These are phyloP conservation scores for Mus minutoides DNA, from an alignment of 2,797 vertebrate species.

Conservation along the genomic window DNA sequence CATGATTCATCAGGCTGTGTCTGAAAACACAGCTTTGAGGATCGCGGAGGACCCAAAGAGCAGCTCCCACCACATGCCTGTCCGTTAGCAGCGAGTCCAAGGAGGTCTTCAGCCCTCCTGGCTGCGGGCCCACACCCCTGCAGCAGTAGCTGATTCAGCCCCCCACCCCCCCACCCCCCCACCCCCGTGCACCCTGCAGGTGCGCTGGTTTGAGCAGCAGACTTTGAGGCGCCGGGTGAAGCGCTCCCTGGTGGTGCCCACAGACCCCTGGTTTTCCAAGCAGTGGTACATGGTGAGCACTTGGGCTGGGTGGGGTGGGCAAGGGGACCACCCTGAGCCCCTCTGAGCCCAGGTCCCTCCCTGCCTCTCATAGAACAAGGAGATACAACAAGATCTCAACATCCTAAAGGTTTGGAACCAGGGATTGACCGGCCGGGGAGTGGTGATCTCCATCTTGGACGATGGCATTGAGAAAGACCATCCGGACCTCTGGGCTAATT, in stretches of 20 bases:
- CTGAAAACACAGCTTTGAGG: not conserved
- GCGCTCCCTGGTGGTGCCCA: slow-evolving; percentile 76
- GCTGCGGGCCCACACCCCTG: not conserved
- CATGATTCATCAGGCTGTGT: not conserved
- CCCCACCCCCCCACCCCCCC: too few relatives aligned
- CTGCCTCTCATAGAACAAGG: slow-evolving; percentile 81
- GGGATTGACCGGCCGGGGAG: slow-evolving; percentile 91
- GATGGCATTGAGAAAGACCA: slow-evolving; percentile 94
- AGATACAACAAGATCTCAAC: slow-evolving; percentile 88
- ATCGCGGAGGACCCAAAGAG: not conserved
- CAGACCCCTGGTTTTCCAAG: slow-evolving; percentile 87
- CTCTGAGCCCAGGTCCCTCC: not conserved
- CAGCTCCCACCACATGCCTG: not conserved
- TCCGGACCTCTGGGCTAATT: slow-evolving; percentile 93
- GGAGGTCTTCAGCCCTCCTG: not conserved
- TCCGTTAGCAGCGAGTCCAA: too few relatives aligned
- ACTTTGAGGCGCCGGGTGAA: slow-evolving; percentile 76
- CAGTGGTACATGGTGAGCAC: slow-evolving; percentile 90
- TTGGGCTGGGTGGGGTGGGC: rapidly evolving
- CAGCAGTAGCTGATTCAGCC: not conserved
- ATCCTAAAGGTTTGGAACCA: slow-evolving; percentile 91
- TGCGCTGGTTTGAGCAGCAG: slow-evolving; percentile 90
- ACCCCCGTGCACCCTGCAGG: slow-evolving; percentile 68
- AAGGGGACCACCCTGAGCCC: not conserved
- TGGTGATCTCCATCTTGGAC: slow-evolving; percentile 93